Conservation (phyloP, 2,797 vertebrate species). For the Pseudochirops corinnae region DNA sequence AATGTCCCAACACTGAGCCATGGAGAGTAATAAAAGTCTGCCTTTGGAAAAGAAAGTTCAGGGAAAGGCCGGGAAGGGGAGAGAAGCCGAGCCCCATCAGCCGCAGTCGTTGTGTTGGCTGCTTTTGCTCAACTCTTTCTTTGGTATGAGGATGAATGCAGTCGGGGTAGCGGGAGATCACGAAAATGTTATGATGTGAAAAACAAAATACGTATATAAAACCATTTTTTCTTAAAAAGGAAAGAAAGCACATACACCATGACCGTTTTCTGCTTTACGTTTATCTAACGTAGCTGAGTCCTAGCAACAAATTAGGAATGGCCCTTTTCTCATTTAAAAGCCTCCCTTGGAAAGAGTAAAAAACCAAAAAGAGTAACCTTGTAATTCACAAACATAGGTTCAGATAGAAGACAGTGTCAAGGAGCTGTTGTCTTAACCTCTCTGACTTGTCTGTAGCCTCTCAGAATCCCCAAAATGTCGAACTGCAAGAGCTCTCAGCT, state of each 20-base stretch:
- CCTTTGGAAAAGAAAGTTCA: not conserved
- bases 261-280: not conserved
- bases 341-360: not conserved
- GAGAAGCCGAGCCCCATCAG: not conserved
- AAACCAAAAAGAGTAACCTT: not conserved
- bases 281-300: conserved; percentile 11
- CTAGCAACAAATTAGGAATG: conserved; percentile 10
- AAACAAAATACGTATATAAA: not conserved
- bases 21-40: not conserved
- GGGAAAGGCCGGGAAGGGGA: not conserved
- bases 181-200: not conserved
- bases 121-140: not conserved
- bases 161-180: not conserved
- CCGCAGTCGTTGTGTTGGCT: not conserved
- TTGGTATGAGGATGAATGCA: not conserved
- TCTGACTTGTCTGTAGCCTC: not conserved
- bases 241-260: not conserved
- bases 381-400: not conserved
- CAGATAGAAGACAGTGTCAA: not conserved
- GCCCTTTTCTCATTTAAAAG: conserved; percentile 32
- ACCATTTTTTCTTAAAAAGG: not conserved
- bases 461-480: not conserved
- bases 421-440: not conserved
- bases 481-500: not conserved
- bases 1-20: not conserved